A percentile compares a stretch with the other conserved stretches of the same genome.
Evolutionary conservation across 2,797 vertebrate species (phyloP).

Genomic region (Microchirus variegatus): DNA sequence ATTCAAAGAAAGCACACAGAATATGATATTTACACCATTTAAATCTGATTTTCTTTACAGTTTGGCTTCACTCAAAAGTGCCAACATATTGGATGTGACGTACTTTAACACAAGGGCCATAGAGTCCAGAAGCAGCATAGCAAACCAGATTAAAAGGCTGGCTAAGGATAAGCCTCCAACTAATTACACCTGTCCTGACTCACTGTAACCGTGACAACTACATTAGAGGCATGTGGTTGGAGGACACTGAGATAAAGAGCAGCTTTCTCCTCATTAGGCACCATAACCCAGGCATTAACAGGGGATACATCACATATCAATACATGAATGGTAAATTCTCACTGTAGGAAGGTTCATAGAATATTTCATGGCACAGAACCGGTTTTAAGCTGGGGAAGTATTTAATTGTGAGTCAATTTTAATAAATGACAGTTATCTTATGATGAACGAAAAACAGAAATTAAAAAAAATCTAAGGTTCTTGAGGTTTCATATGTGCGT

Average conservation of each 20-base stretch:
- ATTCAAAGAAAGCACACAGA: no score
- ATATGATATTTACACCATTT: no score
- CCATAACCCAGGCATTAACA: conserved; percentile 39
- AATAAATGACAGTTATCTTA: no score
- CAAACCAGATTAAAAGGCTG: conserved; percentile 47
- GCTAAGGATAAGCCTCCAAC: not conserved
- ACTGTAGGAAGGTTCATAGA: no score
- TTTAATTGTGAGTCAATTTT: no score
- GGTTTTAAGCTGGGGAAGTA: no score
- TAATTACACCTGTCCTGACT: conserved; percentile 52
- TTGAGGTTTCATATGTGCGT: conserved; percentile 5
- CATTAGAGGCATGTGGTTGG: conserved; percentile 13
- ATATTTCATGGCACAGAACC: no score
- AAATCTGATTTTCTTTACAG: no score
- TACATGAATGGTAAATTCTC: no score
- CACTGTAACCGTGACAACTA: conserved; percentile 9
- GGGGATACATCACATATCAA: not conserved
- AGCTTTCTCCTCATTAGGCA: conserved; percentile 21
- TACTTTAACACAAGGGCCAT: not conserved
- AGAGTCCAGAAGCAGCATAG: conserved; percentile 13
- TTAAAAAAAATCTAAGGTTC: no score
- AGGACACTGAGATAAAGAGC: conserved; percentile 2
- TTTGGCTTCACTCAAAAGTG: not conserved
- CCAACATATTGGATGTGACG: not conserved
- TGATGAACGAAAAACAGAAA: no score